phyloP scores from a whole-genome alignment of 1,140 invertebrate genomes.

The Hyphantria cunea region DNA sequence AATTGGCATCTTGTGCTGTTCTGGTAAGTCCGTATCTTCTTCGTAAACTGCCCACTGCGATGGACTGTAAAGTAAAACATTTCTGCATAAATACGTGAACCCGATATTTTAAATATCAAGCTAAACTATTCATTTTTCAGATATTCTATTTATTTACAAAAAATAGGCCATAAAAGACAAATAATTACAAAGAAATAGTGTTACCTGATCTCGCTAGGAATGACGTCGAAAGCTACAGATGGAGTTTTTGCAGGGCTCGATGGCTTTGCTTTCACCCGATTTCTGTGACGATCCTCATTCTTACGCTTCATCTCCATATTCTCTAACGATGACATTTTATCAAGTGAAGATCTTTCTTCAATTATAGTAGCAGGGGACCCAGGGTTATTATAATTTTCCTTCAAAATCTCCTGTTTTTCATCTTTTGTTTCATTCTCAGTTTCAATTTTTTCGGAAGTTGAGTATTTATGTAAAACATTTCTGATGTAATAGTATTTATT shows the following conservation, averaged over 20 bases:
- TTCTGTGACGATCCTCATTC: conserved; percentile 31
- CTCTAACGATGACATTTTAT: conserved; percentile 54
- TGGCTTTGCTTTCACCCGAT: conserved; percentile 52
- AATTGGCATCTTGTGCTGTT: conserved; percentile 56
- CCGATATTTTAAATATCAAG: too few relatives aligned
- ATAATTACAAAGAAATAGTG: neutral
- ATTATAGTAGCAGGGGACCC: conserved; percentile 52
- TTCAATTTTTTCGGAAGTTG: conserved; percentile 38
- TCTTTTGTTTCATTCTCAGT: conserved; percentile 22
- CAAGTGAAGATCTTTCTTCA: conserved; percentile 62
- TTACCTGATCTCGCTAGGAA: conserved; percentile 82
- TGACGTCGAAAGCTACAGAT: conserved; percentile 78
- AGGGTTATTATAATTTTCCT: conserved; percentile 57
- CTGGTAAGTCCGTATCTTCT: conserved; percentile 60
- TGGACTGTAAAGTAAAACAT: conserved; percentile 57
- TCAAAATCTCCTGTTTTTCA: conserved; percentile 44
- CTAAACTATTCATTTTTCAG: too few relatives aligned
- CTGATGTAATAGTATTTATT: conserved; percentile 81
- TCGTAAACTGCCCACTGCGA: conserved; percentile 71
- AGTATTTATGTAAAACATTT: conserved; percentile 81
- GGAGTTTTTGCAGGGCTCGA: conserved; percentile 64
- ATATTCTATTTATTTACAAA: too few relatives aligned
- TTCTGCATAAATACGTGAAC: too few relatives aligned
- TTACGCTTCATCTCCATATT: conserved; percentile 45
- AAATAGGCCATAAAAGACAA: neutral